These are phyloP conservation scores for Hippotragus niger DNA, from an alignment of 2,113 vertebrate genomes.

Conservation along the genomic window DNA sequence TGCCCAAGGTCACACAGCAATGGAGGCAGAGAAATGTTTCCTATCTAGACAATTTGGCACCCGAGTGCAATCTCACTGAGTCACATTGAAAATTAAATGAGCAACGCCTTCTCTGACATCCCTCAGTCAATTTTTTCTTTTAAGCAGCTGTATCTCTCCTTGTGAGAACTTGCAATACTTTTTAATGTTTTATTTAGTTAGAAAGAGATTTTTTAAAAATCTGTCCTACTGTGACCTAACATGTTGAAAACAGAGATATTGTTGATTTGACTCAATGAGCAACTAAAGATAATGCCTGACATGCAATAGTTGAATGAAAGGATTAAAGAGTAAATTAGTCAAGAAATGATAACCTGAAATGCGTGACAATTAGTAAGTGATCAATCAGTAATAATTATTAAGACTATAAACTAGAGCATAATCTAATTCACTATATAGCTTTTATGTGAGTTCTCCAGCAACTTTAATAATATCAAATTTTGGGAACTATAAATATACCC, in stretches of 20 bases:
- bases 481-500: neutral
- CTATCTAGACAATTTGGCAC: neutral
- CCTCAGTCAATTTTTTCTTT: neutral
- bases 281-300: neutral
- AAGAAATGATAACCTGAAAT: neutral
- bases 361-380: neutral
- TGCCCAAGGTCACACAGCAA: neutral
- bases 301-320: neutral
- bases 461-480: neutral
- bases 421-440: neutral
- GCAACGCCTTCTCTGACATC: neutral
- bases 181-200: neutral
- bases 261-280: neutral
- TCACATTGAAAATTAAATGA: neutral
- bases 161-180: neutral
- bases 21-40: neutral
- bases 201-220: neutral
- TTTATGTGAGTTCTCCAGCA: neutral
- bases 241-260: neutral
- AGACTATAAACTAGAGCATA: neutral
- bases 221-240: neutral
- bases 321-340: neutral
- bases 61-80: accelerated
- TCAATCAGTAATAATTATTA: neutral
- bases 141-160: neutral